These are phyloP conservation scores for Electrona antarctica DNA, from an alignment of 2,113 vertebrate species.

Conservation along the genomic window DNA sequence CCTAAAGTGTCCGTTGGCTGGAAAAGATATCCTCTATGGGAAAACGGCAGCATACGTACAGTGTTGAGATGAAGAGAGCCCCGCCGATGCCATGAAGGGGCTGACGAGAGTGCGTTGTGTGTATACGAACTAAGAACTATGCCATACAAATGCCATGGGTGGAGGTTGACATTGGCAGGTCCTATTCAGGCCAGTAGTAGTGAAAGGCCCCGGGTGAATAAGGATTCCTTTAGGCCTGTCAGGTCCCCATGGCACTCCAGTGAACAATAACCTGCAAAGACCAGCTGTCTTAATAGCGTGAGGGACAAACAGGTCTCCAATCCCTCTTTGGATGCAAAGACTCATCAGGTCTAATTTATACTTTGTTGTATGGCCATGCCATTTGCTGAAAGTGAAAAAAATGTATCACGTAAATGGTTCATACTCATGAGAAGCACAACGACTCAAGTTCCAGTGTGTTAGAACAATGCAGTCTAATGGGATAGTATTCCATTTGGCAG, in stretches of 20 bases:
- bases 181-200: constrained; percentile 60
- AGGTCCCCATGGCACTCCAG: constrained; percentile 51
- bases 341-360: not conserved
- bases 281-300: constrained; percentile 75
- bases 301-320: constrained; percentile 62
- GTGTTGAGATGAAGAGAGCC: constrained; percentile 51
- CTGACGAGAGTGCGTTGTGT: constrained; percentile 58
- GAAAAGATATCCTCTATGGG: constrained; percentile 52
- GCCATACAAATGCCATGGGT: constrained; percentile 80
- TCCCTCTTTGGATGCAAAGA: not conserved
- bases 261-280: constrained; percentile 65
- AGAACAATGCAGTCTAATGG: constrained; percentile 51
- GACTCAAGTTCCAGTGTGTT: constrained; percentile 19
- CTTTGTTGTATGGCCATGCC: not conserved
- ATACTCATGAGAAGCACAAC: too few species aligned
- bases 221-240: constrained; percentile 69
- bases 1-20: constrained; percentile 56
- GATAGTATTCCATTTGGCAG: constrained; percentile 41
- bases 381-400: not conserved
- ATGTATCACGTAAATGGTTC: too few species aligned
- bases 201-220: constrained; percentile 71
- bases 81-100: constrained; percentile 20
- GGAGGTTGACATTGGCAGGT: constrained; percentile 71
- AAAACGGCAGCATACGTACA: constrained; percentile 62
- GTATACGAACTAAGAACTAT: constrained; percentile 70